A percentile compares a stretch with the other conserved stretches of the same genome.
Evolutionary conservation across 2,888 invertebrate species (phyloP).

Genomic region (Ferrisia virgata): DNA sequence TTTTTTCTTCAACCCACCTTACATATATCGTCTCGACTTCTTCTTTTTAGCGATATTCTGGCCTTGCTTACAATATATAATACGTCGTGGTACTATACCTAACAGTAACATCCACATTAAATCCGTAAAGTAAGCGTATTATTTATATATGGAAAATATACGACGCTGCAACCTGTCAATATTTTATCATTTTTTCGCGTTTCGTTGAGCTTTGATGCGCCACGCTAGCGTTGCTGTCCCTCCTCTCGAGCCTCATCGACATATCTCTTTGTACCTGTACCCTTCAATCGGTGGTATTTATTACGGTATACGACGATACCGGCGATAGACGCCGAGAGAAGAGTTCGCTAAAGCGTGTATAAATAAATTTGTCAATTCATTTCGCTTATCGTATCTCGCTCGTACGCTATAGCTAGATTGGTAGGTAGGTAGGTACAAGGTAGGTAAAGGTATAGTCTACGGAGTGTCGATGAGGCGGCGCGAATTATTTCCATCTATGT

Average conservation of each 20-base stretch:
- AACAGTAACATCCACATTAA: too few species aligned
- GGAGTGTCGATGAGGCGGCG: not conserved
- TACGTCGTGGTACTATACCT: not conserved
- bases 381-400: not conserved
- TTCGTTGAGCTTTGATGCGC: not conserved
- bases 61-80: not conserved
- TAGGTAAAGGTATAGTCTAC: too few species aligned
- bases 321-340: not conserved
- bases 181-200: slow-evolving; percentile 32
- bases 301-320: not conserved
- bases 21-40: too few species aligned
- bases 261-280: not conserved
- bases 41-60: not conserved
- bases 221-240: not conserved
- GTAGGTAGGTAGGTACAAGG: too few species aligned
- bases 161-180: slow-evolving; percentile 13
- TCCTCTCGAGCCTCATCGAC: not conserved
- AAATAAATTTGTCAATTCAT: slow-evolving; percentile 25
- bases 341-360: not conserved
- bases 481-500: not conserved
- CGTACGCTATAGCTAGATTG: too few species aligned
- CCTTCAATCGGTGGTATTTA: too few species aligned
- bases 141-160: slow-evolving; percentile 18
- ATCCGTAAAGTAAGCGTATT: slow-evolving; percentile 17
- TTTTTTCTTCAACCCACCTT: too few species aligned